These are phyloP conservation scores for Mamestra configurata DNA, from an alignment of 1,140 invertebrate genomes.

Conservation along the genomic window DNA sequence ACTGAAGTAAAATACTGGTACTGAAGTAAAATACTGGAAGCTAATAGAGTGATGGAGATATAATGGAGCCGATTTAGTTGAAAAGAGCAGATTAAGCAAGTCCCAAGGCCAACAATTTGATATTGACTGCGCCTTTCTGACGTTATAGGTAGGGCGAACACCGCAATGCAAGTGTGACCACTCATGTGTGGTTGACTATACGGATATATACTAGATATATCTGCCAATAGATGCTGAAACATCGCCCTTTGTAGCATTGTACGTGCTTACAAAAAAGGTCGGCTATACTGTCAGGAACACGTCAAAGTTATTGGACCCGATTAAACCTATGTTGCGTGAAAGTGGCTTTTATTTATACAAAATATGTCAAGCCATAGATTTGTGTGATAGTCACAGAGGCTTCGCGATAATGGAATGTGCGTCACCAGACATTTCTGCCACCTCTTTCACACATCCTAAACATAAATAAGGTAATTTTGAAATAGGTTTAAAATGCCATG, in stretches of 20 bases:
- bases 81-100: too few species aligned
- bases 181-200: too few species aligned
- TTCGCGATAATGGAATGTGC: conserved; percentile 60
- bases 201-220: background rate
- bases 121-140: too few species aligned
- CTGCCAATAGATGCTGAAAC: background rate
- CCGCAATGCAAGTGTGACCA: too few species aligned
- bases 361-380: conserved; percentile 38
- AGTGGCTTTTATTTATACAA: conserved; percentile 58
- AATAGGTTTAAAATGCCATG: conserved; percentile 69
- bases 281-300: conserved; percentile 25
- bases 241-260: conserved; percentile 26
- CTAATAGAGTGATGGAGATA: too few species aligned
- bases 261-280: conserved; percentile 41
- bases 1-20: too few species aligned
- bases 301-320: conserved; percentile 24
- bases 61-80: too few species aligned
- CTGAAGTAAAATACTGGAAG: too few species aligned
- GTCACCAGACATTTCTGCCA: conserved; percentile 25
- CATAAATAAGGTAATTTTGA: conserved; percentile 67
- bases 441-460: conserved; percentile 52
- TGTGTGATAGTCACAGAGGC: conserved; percentile 26
- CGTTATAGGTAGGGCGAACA: too few species aligned
- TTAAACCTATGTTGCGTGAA: background rate
- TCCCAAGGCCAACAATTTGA: too few species aligned